phyloP scores from a whole-genome alignment of 2,113 vertebrate genomes.

The Xenopus borealis region DNA sequence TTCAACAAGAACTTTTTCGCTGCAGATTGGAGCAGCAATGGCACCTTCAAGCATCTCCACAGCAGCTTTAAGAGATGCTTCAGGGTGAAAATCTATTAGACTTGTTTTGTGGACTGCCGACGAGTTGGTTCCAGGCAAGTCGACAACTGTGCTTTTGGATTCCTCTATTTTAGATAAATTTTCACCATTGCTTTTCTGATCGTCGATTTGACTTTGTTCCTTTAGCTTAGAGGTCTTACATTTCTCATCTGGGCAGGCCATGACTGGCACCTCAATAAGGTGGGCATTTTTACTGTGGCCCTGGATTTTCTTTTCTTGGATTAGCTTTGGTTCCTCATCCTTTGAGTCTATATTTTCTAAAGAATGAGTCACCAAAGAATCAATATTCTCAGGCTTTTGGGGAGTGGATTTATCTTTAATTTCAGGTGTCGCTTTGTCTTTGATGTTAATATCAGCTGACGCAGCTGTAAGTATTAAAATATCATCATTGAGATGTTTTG shows the following conservation, averaged over 20 bases:
- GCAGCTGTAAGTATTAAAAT: conserved; percentile 1
- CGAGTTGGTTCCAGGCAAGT: background rate
- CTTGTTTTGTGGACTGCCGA: background rate
- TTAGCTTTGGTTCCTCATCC: background rate
- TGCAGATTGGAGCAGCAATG: background rate
- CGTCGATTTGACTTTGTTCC: background rate
- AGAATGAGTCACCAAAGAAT: too few species aligned
- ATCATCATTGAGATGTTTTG: conserved; percentile 9
- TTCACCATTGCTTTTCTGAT: background rate
- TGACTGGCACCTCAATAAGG: too few species aligned
- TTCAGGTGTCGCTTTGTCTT: background rate
- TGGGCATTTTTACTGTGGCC: too few species aligned
- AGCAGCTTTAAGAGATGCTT: background rate
- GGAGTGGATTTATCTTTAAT: background rate
- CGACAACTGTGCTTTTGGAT: background rate
- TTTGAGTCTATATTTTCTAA: too few species aligned
- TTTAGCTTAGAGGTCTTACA: background rate
- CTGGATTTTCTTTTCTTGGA: background rate
- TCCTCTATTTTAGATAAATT: background rate
- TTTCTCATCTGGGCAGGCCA: too few species aligned
- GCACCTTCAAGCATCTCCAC: background rate
- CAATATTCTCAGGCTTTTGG: background rate
- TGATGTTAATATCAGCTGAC: background rate
- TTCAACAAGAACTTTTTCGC: background rate
- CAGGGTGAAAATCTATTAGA: background rate